phyloP scores from a whole-genome alignment of 1,140 invertebrate genomes.

The Bombus soroeensis region DNA sequence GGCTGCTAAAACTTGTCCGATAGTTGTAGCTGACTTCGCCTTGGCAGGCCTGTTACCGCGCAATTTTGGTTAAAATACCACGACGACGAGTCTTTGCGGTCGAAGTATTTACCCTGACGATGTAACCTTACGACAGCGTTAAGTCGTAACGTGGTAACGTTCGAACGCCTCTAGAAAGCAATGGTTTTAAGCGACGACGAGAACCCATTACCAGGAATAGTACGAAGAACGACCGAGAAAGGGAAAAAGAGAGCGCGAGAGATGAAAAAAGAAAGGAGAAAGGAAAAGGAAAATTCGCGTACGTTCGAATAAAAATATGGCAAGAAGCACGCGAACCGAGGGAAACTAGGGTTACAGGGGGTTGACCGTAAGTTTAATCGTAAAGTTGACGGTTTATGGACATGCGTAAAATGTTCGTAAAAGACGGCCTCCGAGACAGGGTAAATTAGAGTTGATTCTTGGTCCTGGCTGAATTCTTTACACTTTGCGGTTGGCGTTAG shows the following conservation, averaged over 20 bases:
- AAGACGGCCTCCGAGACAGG: neutral
- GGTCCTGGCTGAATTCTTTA: neutral
- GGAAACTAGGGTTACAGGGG: neutral
- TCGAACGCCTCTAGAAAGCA: conserved; percentile 14
- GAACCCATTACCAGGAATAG: conserved; percentile 20
- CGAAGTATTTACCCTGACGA: conserved; percentile 57
- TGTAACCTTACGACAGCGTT: conserved; percentile 34
- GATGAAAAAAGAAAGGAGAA: neutral
- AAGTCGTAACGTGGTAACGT: conserved; percentile 33
- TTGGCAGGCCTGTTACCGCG: conserved; percentile 44
- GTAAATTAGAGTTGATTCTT: conserved; percentile 43
- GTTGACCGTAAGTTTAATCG: conserved; percentile 39
- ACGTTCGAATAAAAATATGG: conserved; percentile 33
- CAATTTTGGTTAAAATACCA: conserved; percentile 53
- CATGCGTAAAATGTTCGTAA: conserved; percentile 38
- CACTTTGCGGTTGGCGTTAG: neutral
- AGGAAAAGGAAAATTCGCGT: conserved; percentile 12
- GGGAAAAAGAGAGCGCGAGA: too few relatives aligned
- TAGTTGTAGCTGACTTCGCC: conserved; percentile 45
- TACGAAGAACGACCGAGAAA: neutral
- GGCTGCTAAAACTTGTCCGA: conserved; percentile 58
- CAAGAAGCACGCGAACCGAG: neutral
- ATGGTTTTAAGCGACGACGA: conserved; percentile 5
- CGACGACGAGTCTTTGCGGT: conserved; percentile 56
- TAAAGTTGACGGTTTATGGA: conserved; percentile 46